phyloP scores from a whole-genome alignment of 1,140 invertebrate species.

The Arctopsyche grandis region DNA sequence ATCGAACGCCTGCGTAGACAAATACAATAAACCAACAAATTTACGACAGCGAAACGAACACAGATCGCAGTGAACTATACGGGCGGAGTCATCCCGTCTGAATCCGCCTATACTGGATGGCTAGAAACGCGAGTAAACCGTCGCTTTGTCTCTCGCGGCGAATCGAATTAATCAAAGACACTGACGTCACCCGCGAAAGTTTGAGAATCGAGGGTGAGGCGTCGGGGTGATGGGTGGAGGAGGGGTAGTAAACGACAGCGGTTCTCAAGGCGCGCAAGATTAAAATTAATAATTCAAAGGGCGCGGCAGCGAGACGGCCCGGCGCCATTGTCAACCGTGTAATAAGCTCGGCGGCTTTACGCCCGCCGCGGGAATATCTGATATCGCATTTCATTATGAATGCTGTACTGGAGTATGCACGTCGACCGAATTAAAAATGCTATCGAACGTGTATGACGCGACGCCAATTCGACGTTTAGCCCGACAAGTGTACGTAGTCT shows the following conservation, averaged over 20 bases:
- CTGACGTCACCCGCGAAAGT: neutral
- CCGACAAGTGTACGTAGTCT: too few relatives aligned
- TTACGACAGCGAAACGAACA: too few relatives aligned
- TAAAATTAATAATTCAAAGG: conserved; percentile 35
- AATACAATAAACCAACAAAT: too few relatives aligned
- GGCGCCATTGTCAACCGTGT: conserved; percentile 27
- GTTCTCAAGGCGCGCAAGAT: conserved; percentile 22
- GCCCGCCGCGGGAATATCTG: conserved; percentile 5
- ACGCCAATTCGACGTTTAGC: neutral
- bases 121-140: too few relatives aligned
- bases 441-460: neutral
- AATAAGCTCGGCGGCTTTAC: conserved; percentile 26
- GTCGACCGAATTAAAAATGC: neutral
- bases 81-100: too few relatives aligned
- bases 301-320: neutral
- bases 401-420: neutral
- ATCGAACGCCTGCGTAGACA: too few relatives aligned
- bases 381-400: conserved; percentile 32
- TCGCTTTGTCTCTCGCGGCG: too few relatives aligned
- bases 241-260: neutral
- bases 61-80: too few relatives aligned
- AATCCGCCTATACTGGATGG: too few relatives aligned
- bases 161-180: too few relatives aligned
- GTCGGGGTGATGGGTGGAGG: neutral
- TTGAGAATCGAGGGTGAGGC: neutral